Evolutionary conservation across 2,797 vertebrate genomes (phyloP), one percentile per base, ranked within the genome.

Genomic region (Brotula barbata): DNA sequence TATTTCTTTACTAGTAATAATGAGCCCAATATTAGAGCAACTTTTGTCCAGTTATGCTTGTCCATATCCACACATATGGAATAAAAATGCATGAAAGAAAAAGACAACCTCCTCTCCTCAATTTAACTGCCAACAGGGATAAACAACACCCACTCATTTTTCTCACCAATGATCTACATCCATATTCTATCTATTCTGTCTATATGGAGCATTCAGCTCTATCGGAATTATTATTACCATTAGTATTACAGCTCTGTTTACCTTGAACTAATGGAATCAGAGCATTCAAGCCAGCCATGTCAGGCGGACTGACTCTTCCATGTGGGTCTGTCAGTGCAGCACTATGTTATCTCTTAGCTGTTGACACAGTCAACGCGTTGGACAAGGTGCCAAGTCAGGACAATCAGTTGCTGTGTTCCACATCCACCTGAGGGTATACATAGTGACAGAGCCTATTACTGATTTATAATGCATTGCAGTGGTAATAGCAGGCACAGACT

Each of bases 261-360:
- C 55, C 45, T 60, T 48, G 36, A 45, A 39, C 40, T 51, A 59
- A 34, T 25, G 28, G 42, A 61, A 65, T 72, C 56, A 71, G 59
- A 57, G 52, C 62, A 72, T 59, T 65, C 55, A 71, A 59, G 45
- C 13, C 11, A 54, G 51, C 60, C 55, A 64, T 54, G 54, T 50
- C 61, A 83, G 78, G 56, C 64, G 58, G 77, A 68, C 61, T 73
- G 25, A 72, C 58, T 73, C 68, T 72, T 87, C 76, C 71, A 85
- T 82, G 68, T 71, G 67, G 75, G 78, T 80, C 54, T 70, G 69
- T 76, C 75, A 67, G 61, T 64, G 58, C 50, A 46, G 71, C 49
- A 68, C 59, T 60, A 47, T 67, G 69, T 75, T 73, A 82, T 83
- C 82, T 64, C 58, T 61, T 67, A 70, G 65, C 59, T 79, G 77